Conservation (phyloP, 1,140 invertebrate species). For the Brachionus rotundiformis region DNA sequence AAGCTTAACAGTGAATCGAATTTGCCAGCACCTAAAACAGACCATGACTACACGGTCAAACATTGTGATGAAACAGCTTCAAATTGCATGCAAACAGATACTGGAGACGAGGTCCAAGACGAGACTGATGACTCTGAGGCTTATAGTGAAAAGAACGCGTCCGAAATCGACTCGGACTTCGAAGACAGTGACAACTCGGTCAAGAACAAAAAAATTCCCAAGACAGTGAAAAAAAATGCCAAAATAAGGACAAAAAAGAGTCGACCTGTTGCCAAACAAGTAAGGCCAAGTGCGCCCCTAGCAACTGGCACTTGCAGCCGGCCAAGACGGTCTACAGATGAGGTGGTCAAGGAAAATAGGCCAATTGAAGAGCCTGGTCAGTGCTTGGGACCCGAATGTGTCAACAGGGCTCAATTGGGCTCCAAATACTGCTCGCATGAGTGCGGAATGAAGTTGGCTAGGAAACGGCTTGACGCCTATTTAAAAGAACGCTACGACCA, state of each 20-base stretch:
- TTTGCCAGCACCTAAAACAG: slow-evolving; percentile 57
- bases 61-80: slow-evolving; percentile 75
- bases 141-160: neutral
- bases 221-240: neutral
- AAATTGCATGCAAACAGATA: slow-evolving; percentile 71
- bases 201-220: slow-evolving; percentile 26
- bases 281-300: neutral
- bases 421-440: slow-evolving; percentile 94
- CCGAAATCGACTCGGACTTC: neutral
- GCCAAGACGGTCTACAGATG: slow-evolving; percentile 13
- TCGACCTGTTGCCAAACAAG: neutral
- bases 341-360: slow-evolving; percentile 14
- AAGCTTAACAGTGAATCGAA: slow-evolving; percentile 51
- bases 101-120: slow-evolving; percentile 6
- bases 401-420: slow-evolving; percentile 71
- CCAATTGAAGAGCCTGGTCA: slow-evolving; percentile 66
- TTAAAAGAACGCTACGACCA: slow-evolving; percentile 89
- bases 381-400: slow-evolving; percentile 87
- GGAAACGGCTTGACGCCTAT: slow-evolving; percentile 69
- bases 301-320: neutral
- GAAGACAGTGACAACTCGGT: slow-evolving; percentile 12
- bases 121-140: neutral
- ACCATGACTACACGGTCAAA: slow-evolving; percentile 74
- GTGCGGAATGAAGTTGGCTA: slow-evolving; percentile 88
- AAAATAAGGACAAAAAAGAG: slow-evolving; percentile 48